Base-by-base conservation (phyloP, 2,797 vertebrate species). In the Malurus splendens region DNA sequence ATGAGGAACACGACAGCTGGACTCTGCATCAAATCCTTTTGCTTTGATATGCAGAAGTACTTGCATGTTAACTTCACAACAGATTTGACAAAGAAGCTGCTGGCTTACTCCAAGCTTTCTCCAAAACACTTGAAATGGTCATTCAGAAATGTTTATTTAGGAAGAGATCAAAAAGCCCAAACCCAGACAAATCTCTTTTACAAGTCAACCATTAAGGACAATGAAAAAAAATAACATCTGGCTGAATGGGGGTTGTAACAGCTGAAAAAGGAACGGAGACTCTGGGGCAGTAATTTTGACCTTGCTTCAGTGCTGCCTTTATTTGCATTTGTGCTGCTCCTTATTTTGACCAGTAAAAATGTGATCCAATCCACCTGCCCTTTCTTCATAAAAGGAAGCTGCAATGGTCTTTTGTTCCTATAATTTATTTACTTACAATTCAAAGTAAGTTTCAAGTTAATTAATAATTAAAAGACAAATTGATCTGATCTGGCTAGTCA, bases 61-160 rank as follows among this genome's bases (percentile, higher is more conserved):
- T 92, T 82, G 28, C 18, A 54, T 61, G 62, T 70, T 73, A 86
- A 14, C 54, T 88, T 42, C 57, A 54, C 10, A 59, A 80, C 33
- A 79, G 36, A 52, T 67, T 82, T 23, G 30, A 91, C 51, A 78
- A 52, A 80, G 61, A 36, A 72, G n/a, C 42, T 82, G 39, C 19
- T 92, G 54, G 24, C 73, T 94, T 41, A 57, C 52, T 77, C n/a
- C 44, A 61, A 59, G 70, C 38, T 85, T 87, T 78, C 59, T 81
- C 27, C 14, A 59, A 77, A 88, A 57, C 57, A 77, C 51, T 85
- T 52, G 42, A 93, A 92, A 38, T 74, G 25, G 27, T 52, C 54
- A 48, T 80, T 93, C 61, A 82, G 65, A 80, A 51, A 48, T 89
- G 47, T 87, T 90, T 93, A 60, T 68, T 91, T 80, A 76, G 41